Conservation (phyloP, 2,888 invertebrate genomes). For the Leucophenga maculata region DNA sequence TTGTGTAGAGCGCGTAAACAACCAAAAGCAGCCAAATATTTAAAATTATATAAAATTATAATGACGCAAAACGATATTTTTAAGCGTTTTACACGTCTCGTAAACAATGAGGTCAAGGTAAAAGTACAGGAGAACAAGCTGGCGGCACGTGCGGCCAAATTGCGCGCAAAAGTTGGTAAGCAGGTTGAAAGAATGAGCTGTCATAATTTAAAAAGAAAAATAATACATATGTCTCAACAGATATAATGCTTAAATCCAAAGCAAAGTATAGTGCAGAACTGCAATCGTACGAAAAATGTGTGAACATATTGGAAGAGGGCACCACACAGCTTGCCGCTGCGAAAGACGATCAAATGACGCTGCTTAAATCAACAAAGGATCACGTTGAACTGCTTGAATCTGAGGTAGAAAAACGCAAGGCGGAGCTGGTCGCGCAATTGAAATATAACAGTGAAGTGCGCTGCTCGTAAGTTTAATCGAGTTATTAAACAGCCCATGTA, state of each 20-base stretch:
- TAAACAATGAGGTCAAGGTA: background rate
- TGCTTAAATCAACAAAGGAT: background rate
- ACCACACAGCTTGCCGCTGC: background rate
- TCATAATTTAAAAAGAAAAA: too few species aligned
- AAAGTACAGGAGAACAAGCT: background rate
- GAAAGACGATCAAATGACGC: background rate
- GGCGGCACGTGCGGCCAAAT: too few species aligned
- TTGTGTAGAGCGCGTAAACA: background rate
- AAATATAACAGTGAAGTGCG: background rate
- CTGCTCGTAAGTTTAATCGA: background rate
- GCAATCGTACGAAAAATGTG: too few species aligned
- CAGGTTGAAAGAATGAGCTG: too few species aligned
- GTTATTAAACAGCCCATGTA: background rate
- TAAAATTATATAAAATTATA: background rate
- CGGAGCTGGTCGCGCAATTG: background rate
- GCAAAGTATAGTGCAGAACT: background rate
- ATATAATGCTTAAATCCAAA: background rate
- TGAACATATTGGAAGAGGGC: background rate
- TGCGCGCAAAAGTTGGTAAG: too few species aligned
- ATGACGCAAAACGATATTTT: background rate
- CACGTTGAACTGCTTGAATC: background rate
- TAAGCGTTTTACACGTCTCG: background rate
- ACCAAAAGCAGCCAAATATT: background rate
- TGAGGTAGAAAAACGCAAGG: constrained; percentile 4
- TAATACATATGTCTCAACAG: too few species aligned